Base-by-base conservation (phyloP, 2,888 invertebrate genomes). In the Yponomeuta sedellus region DNA sequence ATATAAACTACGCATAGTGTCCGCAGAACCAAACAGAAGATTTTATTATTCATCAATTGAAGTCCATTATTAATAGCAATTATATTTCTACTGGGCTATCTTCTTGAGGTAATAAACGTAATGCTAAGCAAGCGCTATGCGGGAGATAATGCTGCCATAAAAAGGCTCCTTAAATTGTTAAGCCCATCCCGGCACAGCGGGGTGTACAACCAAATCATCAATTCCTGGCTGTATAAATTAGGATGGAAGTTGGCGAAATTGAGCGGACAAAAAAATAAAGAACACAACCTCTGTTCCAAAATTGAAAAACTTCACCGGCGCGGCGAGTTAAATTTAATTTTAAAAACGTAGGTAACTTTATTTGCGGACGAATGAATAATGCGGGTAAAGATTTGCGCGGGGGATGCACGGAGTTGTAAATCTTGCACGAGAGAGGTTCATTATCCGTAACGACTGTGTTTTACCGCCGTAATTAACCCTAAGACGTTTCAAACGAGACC, bases 251-350 rank as follows among this genome's bases (percentile, higher is more conserved):
- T 75, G 78, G 34, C 79, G 76, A 85, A 83, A 87, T 85, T 85
- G 83, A 80, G 82, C 83, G 81, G 68, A 86, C 83, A 81, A 82
- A 82, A 78, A n/a, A 58, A 59, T 10, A 22, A 59, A 59, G 5
- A 20, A 19, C n/a, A 59, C 80, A 34, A 34, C 34, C 34, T 34
- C 76, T 76, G 81, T 77, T 83, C 87, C 89, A 90, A 88, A 88
- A 90, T 89, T 89, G 88, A 88, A 89, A 90, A 90, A 88, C 83
- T 90, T 88, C 81, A 83, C 74, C 76, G 34, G 76, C 71, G 72
- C 72, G 71, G 71, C 12, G 22, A 25, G 12, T 62, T 62, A n/a
- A 16, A 62, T 39, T 62, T 19, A 34, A 39, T 62, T 62, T 62
- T 39, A 62, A 40, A n/a, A 62, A 19, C 34, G 39, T 34, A 8